These are phyloP conservation scores for Pteruthius melanotis DNA, from an alignment of 2,113 vertebrate species.

Conservation along the genomic window DNA sequence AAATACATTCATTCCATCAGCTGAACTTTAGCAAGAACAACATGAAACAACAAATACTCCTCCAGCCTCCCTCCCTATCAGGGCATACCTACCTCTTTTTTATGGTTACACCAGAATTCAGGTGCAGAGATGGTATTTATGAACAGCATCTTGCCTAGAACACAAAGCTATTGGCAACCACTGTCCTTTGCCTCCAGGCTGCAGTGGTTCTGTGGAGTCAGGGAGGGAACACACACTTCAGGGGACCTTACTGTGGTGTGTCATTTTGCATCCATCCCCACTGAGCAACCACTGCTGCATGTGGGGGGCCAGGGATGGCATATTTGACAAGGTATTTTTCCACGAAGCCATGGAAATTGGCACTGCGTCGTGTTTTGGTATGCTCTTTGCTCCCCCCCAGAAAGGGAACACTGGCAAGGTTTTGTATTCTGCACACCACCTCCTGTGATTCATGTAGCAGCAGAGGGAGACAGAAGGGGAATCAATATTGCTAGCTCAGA, in stretches of 20 bases:
- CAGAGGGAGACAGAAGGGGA: constrained; percentile 1
- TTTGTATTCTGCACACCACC: constrained; percentile 33
- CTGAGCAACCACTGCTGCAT: background rate
- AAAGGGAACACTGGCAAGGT: background rate
- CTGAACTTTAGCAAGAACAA: background rate
- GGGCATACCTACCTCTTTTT: background rate
- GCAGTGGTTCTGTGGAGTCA: background rate
- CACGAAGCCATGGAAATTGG: background rate
- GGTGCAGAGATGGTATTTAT: background rate
- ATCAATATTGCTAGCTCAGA: constrained; percentile 4
- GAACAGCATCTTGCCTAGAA: background rate
- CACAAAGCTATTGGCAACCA: background rate
- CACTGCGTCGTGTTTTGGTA: background rate
- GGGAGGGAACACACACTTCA: background rate
- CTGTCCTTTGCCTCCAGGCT: background rate
- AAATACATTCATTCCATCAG: background rate
- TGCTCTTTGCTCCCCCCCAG: background rate
- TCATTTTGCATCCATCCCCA: background rate
- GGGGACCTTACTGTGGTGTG: background rate
- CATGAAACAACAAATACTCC: background rate
- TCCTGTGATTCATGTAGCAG: constrained; percentile 21
- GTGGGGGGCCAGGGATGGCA: background rate
- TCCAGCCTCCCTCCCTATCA: background rate
- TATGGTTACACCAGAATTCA: background rate
- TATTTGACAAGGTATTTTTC: background rate